phyloP scores from a whole-genome alignment of 92 coral and sea anemone species.

The Scolanthus callimorphus region DNA sequence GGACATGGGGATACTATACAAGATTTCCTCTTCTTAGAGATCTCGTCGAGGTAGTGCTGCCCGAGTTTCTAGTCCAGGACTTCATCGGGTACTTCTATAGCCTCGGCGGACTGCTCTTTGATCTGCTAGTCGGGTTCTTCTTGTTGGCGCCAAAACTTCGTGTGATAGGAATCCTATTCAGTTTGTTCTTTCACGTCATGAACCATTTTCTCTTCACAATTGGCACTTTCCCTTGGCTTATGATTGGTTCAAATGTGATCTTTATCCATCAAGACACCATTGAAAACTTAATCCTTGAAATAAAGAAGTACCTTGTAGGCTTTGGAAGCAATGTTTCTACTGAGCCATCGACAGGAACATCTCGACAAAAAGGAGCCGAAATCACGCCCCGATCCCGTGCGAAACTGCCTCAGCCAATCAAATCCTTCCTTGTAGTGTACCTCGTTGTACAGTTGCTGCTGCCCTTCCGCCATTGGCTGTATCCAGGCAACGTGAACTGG shows the following conservation, averaged over 20 bases:
- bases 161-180: constrained; percentile 11
- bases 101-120: constrained; percentile 42
- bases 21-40: constrained; percentile 22
- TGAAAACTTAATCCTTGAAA: not conserved
- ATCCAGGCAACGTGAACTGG: constrained; percentile 72
- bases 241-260: constrained; percentile 34
- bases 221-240: constrained; percentile 66
- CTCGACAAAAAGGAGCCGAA: not conserved
- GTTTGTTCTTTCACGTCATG: constrained; percentile 29
- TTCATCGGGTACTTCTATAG: constrained; percentile 43
- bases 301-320: not conserved
- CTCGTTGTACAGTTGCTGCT: constrained; percentile 37
- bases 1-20: constrained; percentile 33
- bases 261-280: constrained; percentile 34
- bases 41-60: constrained; percentile 14
- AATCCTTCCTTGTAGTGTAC: constrained; percentile 21
- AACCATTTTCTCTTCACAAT: constrained; percentile 49
- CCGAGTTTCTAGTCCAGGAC: constrained; percentile 17
- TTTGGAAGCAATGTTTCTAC: not conserved
- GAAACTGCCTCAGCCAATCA: constrained; percentile 26
- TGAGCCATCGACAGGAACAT: not conserved
- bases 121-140: constrained; percentile 39
- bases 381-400: not conserved
- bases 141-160: constrained; percentile 26
- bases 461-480: constrained; percentile 72